phyloP scores from a whole-genome alignment of 2,888 invertebrate species.

The Stratiomys singularior region DNA sequence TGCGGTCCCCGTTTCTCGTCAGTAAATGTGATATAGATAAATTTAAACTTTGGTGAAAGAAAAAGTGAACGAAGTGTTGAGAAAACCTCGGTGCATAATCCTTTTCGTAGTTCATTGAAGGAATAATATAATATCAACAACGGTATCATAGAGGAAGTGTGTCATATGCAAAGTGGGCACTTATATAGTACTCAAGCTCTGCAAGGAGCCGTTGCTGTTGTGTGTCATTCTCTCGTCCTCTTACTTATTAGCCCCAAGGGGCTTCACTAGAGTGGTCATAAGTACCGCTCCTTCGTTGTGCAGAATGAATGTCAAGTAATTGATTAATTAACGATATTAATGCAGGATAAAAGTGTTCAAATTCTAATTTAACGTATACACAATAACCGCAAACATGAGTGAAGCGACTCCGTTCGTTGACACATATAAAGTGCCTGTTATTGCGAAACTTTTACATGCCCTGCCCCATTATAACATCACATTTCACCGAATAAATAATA shows the following conservation, averaged over 20 bases:
- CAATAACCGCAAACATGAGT: constrained; percentile 46
- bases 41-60: not conserved
- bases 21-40: constrained; percentile 15
- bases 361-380: constrained; percentile 26
- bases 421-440: constrained; percentile 83
- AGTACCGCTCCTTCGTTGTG: constrained; percentile 18
- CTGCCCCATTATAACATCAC: constrained; percentile 94
- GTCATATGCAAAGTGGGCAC: constrained; percentile 44
- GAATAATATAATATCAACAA: not conserved
- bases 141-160: constrained; percentile 35
- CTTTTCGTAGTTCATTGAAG: not conserved
- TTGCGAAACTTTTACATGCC: constrained; percentile 87
- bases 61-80: no score
- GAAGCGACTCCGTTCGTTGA: constrained; percentile 68
- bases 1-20: constrained; percentile 1
- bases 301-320: constrained; percentile 38
- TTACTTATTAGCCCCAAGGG: not conserved
- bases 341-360: constrained; percentile 26
- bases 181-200: constrained; percentile 27
- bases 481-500: constrained; percentile 88
- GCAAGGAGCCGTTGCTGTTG: constrained; percentile 22
- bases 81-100: not conserved
- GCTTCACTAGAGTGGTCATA: not conserved
- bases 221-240: constrained; percentile 8
- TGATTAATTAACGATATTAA: constrained; percentile 29